Percentiles rank a stretch among this genome's conserved stretches.
Conservation (phyloP, 1,140 invertebrate genomes). For the Ceratosolen fusciceps region DNA sequence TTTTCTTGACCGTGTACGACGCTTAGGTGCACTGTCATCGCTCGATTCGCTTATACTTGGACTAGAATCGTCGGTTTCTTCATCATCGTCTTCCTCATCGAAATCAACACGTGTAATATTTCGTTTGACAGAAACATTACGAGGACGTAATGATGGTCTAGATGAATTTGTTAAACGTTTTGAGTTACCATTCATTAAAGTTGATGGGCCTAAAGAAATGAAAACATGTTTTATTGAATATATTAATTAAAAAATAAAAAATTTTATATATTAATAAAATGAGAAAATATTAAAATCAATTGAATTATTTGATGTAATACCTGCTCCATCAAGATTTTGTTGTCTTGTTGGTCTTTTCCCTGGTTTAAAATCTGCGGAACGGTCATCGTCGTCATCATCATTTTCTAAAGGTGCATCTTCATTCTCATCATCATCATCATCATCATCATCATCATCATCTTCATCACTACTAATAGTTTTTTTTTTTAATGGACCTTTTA, state of each 20-base stretch:
- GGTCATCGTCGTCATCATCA: slow-evolving; percentile 57
- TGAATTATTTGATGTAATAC: slow-evolving; percentile 47
- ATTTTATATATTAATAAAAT: background rate
- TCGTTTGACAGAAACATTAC: slow-evolving; percentile 52
- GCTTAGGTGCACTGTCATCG: slow-evolving; percentile 59
- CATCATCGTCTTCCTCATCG: slow-evolving; percentile 53
- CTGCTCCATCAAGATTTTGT: slow-evolving; percentile 50
- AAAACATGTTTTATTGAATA: background rate
- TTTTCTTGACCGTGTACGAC: slow-evolving; percentile 57
- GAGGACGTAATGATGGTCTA: slow-evolving; percentile 57
- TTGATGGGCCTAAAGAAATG: slow-evolving; percentile 61
- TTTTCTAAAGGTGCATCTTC: slow-evolving; percentile 54
- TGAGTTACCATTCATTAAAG: slow-evolving; percentile 63
- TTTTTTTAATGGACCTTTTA: slow-evolving; percentile 59
- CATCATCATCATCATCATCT: slow-evolving; percentile 66
- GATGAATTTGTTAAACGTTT: slow-evolving; percentile 56
- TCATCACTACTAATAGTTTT: slow-evolving; percentile 52
- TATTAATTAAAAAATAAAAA: no score
- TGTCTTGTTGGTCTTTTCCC: slow-evolving; percentile 46
- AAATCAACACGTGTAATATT: slow-evolving; percentile 45
- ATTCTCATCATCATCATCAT: slow-evolving; percentile 46
- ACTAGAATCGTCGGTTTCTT: slow-evolving; percentile 29
- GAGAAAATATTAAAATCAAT: background rate
- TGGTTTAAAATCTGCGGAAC: slow-evolving; percentile 38
- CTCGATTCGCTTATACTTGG: slow-evolving; percentile 59